Evolutionary conservation across 2,113 vertebrate genomes (phyloP), one percentile per base, ranked within the genome.

Genomic region (Phylloscopus whistleri): DNA sequence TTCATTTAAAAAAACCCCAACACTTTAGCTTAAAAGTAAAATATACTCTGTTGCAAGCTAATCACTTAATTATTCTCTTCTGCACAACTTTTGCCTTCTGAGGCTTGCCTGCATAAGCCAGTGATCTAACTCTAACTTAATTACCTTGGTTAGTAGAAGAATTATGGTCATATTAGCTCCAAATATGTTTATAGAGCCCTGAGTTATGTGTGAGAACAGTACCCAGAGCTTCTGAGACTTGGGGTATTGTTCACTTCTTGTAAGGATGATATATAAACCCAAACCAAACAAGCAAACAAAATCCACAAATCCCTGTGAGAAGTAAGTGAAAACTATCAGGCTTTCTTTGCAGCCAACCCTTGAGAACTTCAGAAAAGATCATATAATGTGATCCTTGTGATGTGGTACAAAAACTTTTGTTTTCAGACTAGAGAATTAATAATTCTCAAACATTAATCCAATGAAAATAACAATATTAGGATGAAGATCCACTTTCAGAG

Each of bases 31-130:
- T 89, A 87, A 89, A 78, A 84, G 49, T 18, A 76, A 84, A 79
- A 56, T 75, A 62, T 39, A 64, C 16, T 70, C 20, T 68, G 22
- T 80, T 68, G 16, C 66, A 82, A 84, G 16, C 19, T 87, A 82
- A 87, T 94, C 33, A 68, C 43, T 70, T 93, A 58, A 76, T 85
- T 75, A 60, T 89, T 92, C 43, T 70, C 4, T 63, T 91, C 77
- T 63, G 58, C 52, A 82, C 66, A 91, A 85, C 44, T 82, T 89
- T 63, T 91, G 60, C 44, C 84, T 87, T 94, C 82, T 89, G 92
- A 96, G 84, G 35, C 52, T 94, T 95, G 30, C 68, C 48, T 89
- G n/a, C 52, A 55, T 70, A 95, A 87, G 66, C 48, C 53, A 53
- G 53, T 95, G 87, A 83, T 93, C 41, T 68, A 87, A 63, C 51